Base-by-base conservation (phyloP, 2,797 vertebrate genomes). In the Chaetodon trifasciatus region DNA sequence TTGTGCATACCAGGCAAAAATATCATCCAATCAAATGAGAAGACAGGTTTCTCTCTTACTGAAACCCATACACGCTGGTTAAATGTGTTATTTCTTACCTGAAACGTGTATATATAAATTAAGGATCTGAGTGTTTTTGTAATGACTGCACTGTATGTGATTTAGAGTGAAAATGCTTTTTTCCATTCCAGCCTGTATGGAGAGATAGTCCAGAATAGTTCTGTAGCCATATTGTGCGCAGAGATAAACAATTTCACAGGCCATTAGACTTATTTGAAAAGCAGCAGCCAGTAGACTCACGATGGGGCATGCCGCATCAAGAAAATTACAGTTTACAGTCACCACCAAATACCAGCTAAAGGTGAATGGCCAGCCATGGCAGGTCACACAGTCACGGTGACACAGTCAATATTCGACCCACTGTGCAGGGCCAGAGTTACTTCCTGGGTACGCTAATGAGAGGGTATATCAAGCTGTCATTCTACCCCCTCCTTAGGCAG, bases 241-340 rank as follows among this genome's bases (percentile, higher is more conserved):
- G 74, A 89, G 89, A 91, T 91, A 86, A 90, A 82, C 86, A 44
- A 94, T 95, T 94, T 93, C 90, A 93, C 91, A 93, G 88, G 86
- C 88, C 91, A 93, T 93, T 94, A 92, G 69, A 90, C 82, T 76
- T 85, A 81, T 90, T 86, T 91, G 88, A 90, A 91, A 89, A 89
- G 83, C 88, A 84, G 74, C 83, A 80, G 78, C 71, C 60, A 74
- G 84, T 46, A 74, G 74, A 87, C 68, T 79, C 88, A 72, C 80
- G 85, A 74, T 70, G 74, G 75, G 79, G 71, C 42, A 74, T 58
- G 56, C 66, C 44, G 76, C 82, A 65, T 69, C n/a, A 67, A 47
- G 69, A 82, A 88, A 91, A 88, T 82, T 55, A 86, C 69, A 60
- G 79, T 87, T 88, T 85, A 79, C 74, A 78, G 49, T 79, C 40